Percentiles rank a stretch among this genome's conserved stretches.
Evolutionary conservation across 2,888 invertebrate genomes (phyloP).

Genomic region (Galerucella nymphaeae): DNA sequence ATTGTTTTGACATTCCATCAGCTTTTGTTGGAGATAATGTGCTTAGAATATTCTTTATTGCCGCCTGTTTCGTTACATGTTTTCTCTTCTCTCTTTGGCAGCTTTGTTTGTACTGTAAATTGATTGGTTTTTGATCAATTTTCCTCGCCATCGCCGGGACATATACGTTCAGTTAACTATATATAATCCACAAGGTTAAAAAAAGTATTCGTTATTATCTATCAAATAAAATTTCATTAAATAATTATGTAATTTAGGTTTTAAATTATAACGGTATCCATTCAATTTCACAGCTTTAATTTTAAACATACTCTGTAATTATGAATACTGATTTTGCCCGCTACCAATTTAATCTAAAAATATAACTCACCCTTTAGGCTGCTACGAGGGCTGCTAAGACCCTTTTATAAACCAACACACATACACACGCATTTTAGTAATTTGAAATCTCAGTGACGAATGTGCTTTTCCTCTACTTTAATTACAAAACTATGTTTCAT

Average conservation of each 20-base stretch:
- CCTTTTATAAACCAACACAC: background rate
- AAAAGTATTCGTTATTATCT: too few relatives aligned
- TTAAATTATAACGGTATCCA: background rate
- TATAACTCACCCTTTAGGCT: slow-evolving; percentile 1
- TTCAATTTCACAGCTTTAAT: background rate
- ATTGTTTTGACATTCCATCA: too few relatives aligned
- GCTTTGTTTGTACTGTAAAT: too few relatives aligned
- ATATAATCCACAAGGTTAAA: too few relatives aligned
- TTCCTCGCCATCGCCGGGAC: too few relatives aligned
- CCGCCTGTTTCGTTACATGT: too few relatives aligned
- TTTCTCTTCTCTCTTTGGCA: too few relatives aligned
- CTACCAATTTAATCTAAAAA: slow-evolving; percentile 2
- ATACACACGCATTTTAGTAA: slow-evolving; percentile 1
- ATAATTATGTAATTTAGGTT: background rate
- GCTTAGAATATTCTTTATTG: too few relatives aligned
- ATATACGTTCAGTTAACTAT: too few relatives aligned
- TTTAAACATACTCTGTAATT: background rate
- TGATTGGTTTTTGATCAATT: too few relatives aligned
- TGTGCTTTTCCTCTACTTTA: background rate
- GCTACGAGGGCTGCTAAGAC: background rate
- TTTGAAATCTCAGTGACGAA: background rate
- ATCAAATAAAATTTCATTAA: background rate
- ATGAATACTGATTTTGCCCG: background rate
- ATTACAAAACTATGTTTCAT: background rate
- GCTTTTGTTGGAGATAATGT: too few relatives aligned